These are phyloP conservation scores for Adelges cooleyi DNA, from an alignment of 1,140 invertebrate species.

Conservation along the genomic window DNA sequence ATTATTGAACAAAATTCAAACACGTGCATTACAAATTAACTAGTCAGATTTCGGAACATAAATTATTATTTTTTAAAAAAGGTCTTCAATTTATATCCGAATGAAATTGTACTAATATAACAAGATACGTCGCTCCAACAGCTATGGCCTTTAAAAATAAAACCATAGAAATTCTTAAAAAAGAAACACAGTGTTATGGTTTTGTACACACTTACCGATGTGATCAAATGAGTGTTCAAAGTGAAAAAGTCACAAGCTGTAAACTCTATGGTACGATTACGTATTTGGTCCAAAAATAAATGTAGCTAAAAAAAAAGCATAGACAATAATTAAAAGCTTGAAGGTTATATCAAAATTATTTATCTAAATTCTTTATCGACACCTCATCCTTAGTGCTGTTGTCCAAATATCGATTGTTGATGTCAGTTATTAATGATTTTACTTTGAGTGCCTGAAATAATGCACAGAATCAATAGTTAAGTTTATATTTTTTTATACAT, in stretches of 20 bases:
- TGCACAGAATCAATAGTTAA: too few relatives aligned
- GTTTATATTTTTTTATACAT: too few relatives aligned
- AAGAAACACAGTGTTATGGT: not conserved
- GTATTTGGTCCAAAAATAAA: slow-evolving; percentile 26
- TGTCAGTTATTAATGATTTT: too few relatives aligned
- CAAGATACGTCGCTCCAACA: slow-evolving; percentile 31
- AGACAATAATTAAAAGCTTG: too few relatives aligned
- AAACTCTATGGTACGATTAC: slow-evolving; percentile 25
- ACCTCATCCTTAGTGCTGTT: slow-evolving; percentile 29
- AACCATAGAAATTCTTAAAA: not conserved
- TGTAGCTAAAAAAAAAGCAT: slow-evolving; percentile 21
- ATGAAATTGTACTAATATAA: slow-evolving; percentile 32
- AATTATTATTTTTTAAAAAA: not conserved
- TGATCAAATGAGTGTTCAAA: slow-evolving; percentile 29
- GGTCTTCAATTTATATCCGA: slow-evolving; percentile 20
- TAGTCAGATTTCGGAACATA: not conserved
- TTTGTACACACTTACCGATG: slow-evolving; percentile 22
- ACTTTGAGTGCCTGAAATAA: slow-evolving; percentile 29
- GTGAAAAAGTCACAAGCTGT: too few relatives aligned
- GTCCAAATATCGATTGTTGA: slow-evolving; percentile 28
- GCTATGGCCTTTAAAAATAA: slow-evolving; percentile 30
- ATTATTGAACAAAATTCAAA: not conserved
- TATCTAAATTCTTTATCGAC: too few relatives aligned
- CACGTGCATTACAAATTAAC: not conserved
- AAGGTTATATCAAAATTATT: too few relatives aligned